Base-by-base conservation (phyloP, 2,797 vertebrate genomes). In the Neomorphus geoffroyi region DNA sequence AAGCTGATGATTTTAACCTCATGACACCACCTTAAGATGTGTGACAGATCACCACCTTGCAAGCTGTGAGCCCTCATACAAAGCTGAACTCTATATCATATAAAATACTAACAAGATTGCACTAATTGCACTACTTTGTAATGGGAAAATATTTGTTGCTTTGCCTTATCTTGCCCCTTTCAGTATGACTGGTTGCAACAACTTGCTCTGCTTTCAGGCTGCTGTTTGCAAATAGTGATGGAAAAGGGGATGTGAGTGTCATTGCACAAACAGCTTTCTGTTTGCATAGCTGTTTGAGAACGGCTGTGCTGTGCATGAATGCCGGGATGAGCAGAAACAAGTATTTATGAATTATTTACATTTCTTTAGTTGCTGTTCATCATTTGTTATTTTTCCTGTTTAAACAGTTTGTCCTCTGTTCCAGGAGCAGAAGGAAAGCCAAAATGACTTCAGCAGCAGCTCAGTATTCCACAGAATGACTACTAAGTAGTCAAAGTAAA, bases 371-470 rank as follows among this genome's bases (percentile, higher is more conserved):
- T 75, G 51, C 58, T 85, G 28, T 60, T 95, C 87, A 27, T 82
- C 6, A 26, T 74, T 82, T 88, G 67, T 54, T 91, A n/a, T 87
- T 95, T 84, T 84, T 87, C 39, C 86, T 88, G 53, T 95, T 96
- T 80, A 92, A 96, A 88, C 65, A 80, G 70, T 85, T 95, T 92
- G 88, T 94, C 86, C 84, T 88, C 61, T 85, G n/a, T 83, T 93
- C 60, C 32, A 19, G 43, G 54, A 95, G 89, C 43, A 88, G 81
- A 83, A 93, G 58, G 84, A 88, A 93, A 91, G 43, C 37, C 84
- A 72, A 88, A 89, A 72, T 53, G 3, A 90, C 86, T 94, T 78
- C 84, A 88, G 50, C 74, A 91, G 91, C 85, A 96, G 67, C 79
- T 91, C 91, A 94, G 85, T 86, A 86, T 58, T 88, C 86, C 61